Evolutionary conservation across 2,113 vertebrate genomes (phyloP), one percentile per base, ranked within the genome.

Genomic region (Corythornis cristatus): DNA sequence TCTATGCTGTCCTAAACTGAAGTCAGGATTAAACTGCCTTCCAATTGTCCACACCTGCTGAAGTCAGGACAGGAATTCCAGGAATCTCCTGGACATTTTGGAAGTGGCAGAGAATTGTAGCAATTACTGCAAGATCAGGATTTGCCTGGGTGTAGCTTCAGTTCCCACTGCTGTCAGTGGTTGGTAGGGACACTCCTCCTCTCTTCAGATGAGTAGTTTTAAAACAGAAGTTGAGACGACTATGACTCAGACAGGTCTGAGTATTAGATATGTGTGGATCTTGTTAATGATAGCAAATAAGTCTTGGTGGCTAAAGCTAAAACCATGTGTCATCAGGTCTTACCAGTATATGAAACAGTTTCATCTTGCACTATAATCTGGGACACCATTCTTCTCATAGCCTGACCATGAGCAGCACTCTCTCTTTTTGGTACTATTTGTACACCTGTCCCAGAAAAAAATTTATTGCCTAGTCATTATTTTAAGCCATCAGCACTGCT

Each of bases 391-490:
- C 90, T 89, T 91, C 56, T 83, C 92, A 90, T 95, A 92, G 82
- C 28, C 88, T 90, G 83, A 92, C 77, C 50, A 83, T 92, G 86
- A 96, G 83, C 70, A 79, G 57, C 0, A 3, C 58, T 70, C 79
- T 70, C 82, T 88, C 83, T 72, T 88, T 93, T 90, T 79, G 71
- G 70, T 76, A 68, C 83, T 90, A 79, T 84, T 89, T 92, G 89
- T 94, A 84, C 91, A 95, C 89, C 94, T 95, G 93, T 96, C 82
- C 71, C 23, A 6, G 13, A 73, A 96, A 50, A 89, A 86, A 94
- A 94, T 95, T 87, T 96, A 96, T 92, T 95, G 88, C 93, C 84
- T 62, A 57, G 83, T 96, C 94, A 96, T 95, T 93, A 97, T 87
- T 96, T 95, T 92, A 93, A 96, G 86, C 43, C 68, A 93, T 68